Conservation (phyloP, 2,888 invertebrate species). For the Calameuta pallipes region DNA sequence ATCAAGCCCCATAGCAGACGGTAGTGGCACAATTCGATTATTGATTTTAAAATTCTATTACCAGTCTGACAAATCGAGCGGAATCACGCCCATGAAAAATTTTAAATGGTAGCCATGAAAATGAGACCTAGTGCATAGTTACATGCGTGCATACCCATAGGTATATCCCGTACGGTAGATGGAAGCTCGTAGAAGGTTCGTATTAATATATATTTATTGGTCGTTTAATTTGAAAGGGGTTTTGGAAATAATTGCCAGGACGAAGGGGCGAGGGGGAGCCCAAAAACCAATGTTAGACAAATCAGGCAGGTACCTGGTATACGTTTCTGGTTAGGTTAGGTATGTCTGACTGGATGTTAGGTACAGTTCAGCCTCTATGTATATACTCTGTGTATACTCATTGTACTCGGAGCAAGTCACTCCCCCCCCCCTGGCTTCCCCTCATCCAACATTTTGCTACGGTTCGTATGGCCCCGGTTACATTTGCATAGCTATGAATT, state of each 20-base stretch:
- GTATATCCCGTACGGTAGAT: not conserved
- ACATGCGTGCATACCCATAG: not conserved
- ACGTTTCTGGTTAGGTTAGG: not conserved
- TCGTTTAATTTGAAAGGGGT: constrained; percentile 23
- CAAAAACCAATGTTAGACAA: not conserved
- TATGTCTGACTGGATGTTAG: not conserved
- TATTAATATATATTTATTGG: constrained; percentile 35
- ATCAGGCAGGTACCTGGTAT: not conserved
- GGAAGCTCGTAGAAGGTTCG: constrained; percentile 14
- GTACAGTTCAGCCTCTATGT: not conserved
- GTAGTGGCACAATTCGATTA: not conserved
- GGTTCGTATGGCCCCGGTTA: not conserved
- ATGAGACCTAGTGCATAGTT: not conserved
- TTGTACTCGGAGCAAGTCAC: not conserved
- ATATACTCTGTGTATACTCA: not conserved
- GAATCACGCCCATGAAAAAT: constrained; percentile 27
- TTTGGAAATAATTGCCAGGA: not conserved
- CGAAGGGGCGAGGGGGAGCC: not conserved
- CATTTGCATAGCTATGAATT: constrained; percentile 3
- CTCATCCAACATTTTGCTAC: not conserved
- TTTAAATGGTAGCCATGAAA: constrained; percentile 11
- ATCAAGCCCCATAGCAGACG: not conserved
- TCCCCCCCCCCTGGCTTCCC: not conserved
- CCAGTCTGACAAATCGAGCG: constrained; percentile 16
- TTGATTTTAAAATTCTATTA: constrained; percentile 31